phyloP scores from a whole-genome alignment of 2,113 vertebrate species.

The Melanerpes formicivorus region DNA sequence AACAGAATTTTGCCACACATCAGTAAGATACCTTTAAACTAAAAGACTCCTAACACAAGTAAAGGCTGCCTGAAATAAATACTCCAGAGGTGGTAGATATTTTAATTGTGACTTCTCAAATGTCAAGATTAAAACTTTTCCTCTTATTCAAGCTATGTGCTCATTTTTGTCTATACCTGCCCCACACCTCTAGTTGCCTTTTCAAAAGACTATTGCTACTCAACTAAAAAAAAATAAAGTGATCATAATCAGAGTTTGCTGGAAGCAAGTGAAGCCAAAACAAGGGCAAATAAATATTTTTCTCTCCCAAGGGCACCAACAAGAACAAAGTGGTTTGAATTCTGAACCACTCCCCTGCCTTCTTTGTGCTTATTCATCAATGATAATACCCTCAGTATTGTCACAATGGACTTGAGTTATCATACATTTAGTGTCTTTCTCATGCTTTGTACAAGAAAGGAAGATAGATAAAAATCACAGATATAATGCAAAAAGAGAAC shows the following conservation, averaged over 20 bases:
- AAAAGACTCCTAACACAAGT: background rate
- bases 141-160: background rate
- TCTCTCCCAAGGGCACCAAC: background rate
- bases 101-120: background rate
- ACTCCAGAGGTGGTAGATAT: background rate
- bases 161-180: background rate
- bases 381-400: background rate
- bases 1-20: background rate
- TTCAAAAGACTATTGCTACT: background rate
- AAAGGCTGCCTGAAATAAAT: background rate
- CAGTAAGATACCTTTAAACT: background rate
- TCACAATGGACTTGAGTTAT: background rate
- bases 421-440: background rate
- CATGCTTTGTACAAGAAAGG: background rate
- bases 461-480: constrained; percentile 2
- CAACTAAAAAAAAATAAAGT: background rate
- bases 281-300: constrained; percentile 48
- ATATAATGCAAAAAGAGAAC: constrained; percentile 16
- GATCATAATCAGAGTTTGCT: background rate
- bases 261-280: constrained; percentile 19
- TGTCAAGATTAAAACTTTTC: background rate
- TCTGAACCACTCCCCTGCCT: background rate
- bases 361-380: background rate
- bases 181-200: background rate
- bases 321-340: background rate